Percentiles rank a stretch among this genome's conserved stretches.
phyloP scores from a whole-genome alignment of 2,113 vertebrate genomes.

The Neolamprologus sp. region DNA sequence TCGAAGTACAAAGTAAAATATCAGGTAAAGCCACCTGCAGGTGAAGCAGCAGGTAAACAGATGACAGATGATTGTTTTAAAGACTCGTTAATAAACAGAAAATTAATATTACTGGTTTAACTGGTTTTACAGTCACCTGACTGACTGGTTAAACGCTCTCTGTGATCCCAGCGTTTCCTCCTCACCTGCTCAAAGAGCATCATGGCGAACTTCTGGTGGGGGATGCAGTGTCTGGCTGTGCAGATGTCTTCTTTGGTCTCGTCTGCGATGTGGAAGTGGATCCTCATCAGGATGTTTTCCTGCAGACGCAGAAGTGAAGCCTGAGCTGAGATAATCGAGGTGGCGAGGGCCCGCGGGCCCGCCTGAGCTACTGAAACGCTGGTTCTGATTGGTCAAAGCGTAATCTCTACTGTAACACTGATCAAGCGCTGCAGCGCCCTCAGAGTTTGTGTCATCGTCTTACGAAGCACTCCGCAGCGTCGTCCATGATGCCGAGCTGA shows the following conservation, averaged over 20 bases:
- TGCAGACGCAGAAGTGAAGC: conserved; percentile 28
- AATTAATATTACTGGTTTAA: accelerated
- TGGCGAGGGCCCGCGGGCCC: neutral
- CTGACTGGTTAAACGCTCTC: accelerated
- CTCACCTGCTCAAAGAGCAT: conserved; percentile 94
- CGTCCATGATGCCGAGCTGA: conserved; percentile 97
- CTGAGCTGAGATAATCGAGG: neutral
- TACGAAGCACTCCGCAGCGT: conserved; percentile 96
- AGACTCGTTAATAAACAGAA: neutral
- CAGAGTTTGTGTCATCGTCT: conserved; percentile 27
- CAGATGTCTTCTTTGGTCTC: conserved; percentile 95
- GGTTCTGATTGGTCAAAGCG: neutral
- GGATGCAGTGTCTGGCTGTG: conserved; percentile 89
- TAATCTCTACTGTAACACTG: neutral
- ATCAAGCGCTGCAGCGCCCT: neutral
- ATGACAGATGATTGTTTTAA: neutral
- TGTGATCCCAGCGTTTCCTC: neutral
- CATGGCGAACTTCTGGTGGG: conserved; percentile 98
- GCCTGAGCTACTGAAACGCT: neutral
- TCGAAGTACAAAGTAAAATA: neutral
- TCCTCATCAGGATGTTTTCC: conserved; percentile 95
- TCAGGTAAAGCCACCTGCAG: neutral
- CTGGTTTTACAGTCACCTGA: neutral
- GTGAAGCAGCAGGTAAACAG: neutral
- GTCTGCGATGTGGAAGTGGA: conserved; percentile 96